Percentiles rank a stretch among this genome's conserved stretches.
These are phyloP conservation scores for Columba janthina DNA, from an alignment of 2,113 vertebrate species.

Conservation along the genomic window DNA sequence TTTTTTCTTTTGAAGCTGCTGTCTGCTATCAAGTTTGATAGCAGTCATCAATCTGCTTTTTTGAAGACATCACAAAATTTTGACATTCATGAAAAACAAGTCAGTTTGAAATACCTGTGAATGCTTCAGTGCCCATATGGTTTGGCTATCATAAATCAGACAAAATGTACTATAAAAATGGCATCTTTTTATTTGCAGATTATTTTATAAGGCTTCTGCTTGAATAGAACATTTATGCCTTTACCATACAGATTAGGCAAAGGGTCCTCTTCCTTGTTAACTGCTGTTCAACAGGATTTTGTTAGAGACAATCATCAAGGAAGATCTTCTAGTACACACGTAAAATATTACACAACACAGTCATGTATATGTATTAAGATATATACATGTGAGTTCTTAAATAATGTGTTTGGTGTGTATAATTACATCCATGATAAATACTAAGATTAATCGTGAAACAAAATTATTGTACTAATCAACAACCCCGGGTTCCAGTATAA, in stretches of 20 bases:
- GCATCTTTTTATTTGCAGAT: constrained; percentile 30
- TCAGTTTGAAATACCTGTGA: constrained; percentile 60
- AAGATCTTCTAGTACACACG: background rate
- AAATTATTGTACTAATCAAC: background rate
- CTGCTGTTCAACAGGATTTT: background rate
- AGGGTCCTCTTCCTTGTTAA: background rate
- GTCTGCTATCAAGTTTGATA: constrained; percentile 65
- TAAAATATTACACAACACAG: background rate
- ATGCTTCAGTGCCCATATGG: constrained; percentile 32
- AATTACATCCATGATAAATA: background rate
- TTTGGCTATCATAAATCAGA: constrained; percentile 54
- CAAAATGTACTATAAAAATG: background rate
- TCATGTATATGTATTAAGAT: background rate
- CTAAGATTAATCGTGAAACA: background rate
- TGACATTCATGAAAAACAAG: constrained; percentile 63
- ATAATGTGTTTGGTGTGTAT: background rate
- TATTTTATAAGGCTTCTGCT: background rate
- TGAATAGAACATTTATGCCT: background rate
- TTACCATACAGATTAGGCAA: background rate
- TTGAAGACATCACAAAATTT: constrained; percentile 50
- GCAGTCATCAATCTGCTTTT: constrained; percentile 67
- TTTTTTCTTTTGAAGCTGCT: constrained; percentile 45
- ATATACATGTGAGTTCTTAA: background rate
- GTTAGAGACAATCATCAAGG: background rate
- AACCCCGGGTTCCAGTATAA: background rate